These are phyloP conservation scores for Chondrosia reniformis DNA, from an alignment of 37 sponge, comb jelly and placozoan species.

Conservation along the genomic window DNA sequence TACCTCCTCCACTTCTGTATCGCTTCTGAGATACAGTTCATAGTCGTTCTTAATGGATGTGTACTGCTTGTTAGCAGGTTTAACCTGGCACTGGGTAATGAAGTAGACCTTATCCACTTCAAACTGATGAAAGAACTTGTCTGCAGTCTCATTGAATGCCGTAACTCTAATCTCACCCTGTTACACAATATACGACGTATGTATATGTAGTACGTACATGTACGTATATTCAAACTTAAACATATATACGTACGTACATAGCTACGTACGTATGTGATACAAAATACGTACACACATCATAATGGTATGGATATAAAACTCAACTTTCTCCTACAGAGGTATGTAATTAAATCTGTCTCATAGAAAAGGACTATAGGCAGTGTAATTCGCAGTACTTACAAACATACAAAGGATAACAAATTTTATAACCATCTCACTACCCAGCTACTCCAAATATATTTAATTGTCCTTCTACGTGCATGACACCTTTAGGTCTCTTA, in stretches of 20 bases:
- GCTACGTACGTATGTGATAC: no score
- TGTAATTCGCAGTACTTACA: background rate
- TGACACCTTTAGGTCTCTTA: no score
- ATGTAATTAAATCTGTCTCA: no score
- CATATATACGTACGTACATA: constrained; percentile 7
- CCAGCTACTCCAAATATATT: no score
- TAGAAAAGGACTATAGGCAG: no score
- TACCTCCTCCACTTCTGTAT: constrained; percentile 75
- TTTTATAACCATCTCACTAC: background rate
- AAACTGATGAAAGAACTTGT: constrained; percentile 50
- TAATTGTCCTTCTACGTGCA: no score
- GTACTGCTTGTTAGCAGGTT: constrained; percentile 86
- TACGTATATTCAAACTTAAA: background rate
- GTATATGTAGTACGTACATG: background rate
- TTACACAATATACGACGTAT: background rate
- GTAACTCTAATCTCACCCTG: constrained; percentile 81
- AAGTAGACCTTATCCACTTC: constrained; percentile 84
- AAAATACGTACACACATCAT: no score
- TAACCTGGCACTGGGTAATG: constrained; percentile 65
- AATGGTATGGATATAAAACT: no score
- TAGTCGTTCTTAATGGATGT: constrained; percentile 87
- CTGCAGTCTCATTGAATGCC: constrained; percentile 81
- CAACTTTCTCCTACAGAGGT: no score
- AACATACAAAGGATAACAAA: background rate
- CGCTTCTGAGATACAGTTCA: constrained; percentile 68